Conservation (phyloP, 2,113 vertebrate genomes). For the Aspiorhynchus laticeps region DNA sequence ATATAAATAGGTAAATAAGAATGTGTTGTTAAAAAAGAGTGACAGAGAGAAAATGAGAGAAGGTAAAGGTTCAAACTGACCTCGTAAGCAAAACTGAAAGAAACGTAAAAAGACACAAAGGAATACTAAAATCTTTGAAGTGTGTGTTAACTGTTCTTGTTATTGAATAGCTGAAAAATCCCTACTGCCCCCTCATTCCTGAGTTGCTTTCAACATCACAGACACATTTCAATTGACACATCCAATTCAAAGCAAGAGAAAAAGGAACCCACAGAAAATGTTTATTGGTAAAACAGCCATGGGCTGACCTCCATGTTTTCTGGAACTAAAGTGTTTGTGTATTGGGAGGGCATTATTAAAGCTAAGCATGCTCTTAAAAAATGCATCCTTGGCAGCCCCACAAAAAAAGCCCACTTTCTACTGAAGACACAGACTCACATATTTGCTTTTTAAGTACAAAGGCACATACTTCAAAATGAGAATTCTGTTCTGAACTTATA, state of each 20-base stretch:
- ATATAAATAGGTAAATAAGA: no score
- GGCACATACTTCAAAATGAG: neutral
- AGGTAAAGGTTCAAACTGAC: slow-evolving; percentile 35
- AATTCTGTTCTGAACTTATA: neutral
- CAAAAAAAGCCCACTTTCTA: slow-evolving; percentile 9
- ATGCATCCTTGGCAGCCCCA: neutral
- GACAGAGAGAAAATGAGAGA: neutral
- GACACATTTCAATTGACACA: neutral
- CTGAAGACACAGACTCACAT: neutral
- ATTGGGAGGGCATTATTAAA: slow-evolving; percentile 6
- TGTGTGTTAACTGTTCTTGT: slow-evolving; percentile 39
- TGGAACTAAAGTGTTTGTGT: neutral
- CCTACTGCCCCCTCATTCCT: neutral
- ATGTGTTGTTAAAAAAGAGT: neutral
- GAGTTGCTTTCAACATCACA: neutral
- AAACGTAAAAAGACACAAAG: slow-evolving; percentile 19
- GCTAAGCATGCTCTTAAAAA: neutral
- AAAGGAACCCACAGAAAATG: neutral
- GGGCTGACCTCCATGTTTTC: neutral
- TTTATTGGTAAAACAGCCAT: neutral
- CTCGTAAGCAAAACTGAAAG: slow-evolving; percentile 51
- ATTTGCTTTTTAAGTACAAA: neutral
- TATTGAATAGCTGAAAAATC: slow-evolving; percentile 3
- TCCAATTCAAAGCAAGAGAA: neutral
- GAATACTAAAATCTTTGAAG: slow-evolving; percentile 44